Evolutionary conservation across 2,797 vertebrate species (phyloP).

Genomic region (Enteromius trimaculatus): DNA sequence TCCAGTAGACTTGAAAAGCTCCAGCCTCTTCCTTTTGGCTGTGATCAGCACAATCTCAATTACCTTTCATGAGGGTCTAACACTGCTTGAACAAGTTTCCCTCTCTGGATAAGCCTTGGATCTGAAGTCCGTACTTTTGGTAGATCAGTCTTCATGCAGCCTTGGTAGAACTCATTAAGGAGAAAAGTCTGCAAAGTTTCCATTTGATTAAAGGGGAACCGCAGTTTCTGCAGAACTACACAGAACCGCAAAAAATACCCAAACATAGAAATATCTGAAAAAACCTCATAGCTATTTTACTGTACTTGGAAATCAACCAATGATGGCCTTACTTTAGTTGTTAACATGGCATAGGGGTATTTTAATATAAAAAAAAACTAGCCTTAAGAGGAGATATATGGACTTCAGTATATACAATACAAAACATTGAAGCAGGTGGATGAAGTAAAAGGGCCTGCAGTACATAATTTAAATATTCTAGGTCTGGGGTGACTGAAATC

Average conservation of each 20-base stretch:
- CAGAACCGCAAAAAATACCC: not conserved
- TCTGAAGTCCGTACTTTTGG: not conserved
- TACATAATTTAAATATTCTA: constrained; percentile 20
- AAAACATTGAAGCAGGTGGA: not conserved
- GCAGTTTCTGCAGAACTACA: not conserved
- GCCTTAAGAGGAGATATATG: not conserved
- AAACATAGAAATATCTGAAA: not conserved
- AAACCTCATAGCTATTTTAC: too few relatives aligned
- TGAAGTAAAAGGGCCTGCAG: constrained; percentile 1
- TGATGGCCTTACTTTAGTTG: not conserved
- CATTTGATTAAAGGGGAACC: not conserved
- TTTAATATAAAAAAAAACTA: not conserved
- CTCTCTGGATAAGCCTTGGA: not conserved
- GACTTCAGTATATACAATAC: not conserved
- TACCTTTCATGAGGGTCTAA: not conserved
- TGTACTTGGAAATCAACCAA: not conserved
- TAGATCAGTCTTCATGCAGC: not conserved
- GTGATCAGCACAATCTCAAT: constrained; percentile 2
- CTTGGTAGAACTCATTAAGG: not conserved
- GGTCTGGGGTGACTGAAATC: constrained; percentile 9
- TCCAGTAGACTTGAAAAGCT: not conserved
- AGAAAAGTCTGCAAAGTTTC: not conserved
- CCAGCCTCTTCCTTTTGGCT: not conserved
- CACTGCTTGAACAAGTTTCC: not conserved
- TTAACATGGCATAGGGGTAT: not conserved